Base-by-base conservation (phyloP, 2,888 invertebrate species). In the Brenthis ino region DNA sequence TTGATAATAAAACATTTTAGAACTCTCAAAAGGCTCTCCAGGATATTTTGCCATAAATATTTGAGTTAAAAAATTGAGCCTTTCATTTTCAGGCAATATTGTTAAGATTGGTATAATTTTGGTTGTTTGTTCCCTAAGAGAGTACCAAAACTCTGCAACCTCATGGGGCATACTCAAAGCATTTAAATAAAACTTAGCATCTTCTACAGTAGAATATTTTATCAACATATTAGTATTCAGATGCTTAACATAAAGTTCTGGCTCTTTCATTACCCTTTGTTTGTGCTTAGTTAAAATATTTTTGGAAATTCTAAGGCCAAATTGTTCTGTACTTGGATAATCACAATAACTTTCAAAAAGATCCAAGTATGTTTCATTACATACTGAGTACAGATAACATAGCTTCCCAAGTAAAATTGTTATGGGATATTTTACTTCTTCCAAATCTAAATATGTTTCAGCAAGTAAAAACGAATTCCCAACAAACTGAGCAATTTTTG, bases 211-310 rank as follows among this genome's bases (percentile, higher is more conserved):
- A 57, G 75, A 77, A 58, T 82, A 76, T 70, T 77, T 83, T 8
- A 68, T 60, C n/a, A 86, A 24, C 56, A 76, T 68, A n/a, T 72
- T 74, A 69, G 71, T 72, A 54, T 80, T 79, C 3, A 88, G 68
- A 54, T 81, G 61, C 6, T 74, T 72, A 2, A 83, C 33, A 70
- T 88, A 89, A 3, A 83, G 63, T 16, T 64, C 37, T 12, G 84
- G 81, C 6, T 80, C 77, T 5, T 76, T 76, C 53, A 82, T 69
- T 51, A 87, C 81, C 72, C 85, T 79, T 4, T 75, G 67, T 74
- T 85, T 88, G 70, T 87, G 79, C 67, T 85, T 85, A 37, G 76
- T 76, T 66, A 81, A 74, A 16, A 84, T 78, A 67, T 77, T 70
- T 73, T 79, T 81, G n/a, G 81, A 79, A 37, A 83, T 72, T 65